Evolutionary conservation across 2,113 vertebrate species (phyloP), one percentile per base, ranked within the genome.

Genomic region (Hyperopisus bebe): DNA sequence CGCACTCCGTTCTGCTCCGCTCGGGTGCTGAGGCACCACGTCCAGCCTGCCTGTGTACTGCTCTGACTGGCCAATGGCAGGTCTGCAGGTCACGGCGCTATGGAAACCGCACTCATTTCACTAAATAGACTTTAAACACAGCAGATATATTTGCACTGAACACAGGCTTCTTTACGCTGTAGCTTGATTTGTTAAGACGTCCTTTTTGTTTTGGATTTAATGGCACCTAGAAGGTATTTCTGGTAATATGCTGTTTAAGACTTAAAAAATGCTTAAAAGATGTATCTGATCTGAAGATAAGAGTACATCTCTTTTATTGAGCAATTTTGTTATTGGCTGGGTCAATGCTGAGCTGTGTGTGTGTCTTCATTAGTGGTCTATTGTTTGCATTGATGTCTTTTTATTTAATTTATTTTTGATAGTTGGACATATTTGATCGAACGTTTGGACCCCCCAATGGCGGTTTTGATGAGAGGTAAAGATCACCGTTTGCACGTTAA

Each of bases 401-500:
- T 21, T 51, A n/a, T 83, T 27, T 39, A 83, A n/a, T 88, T 21
- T 85, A 21, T 88, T 88, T 92, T 88, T 87, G 53, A 96, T 94
- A 96, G 86, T 93, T 96, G 0, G 98, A 98, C 92, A 94, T 98
- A 90, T 99, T 99, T 87, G 97, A 99, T 89, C 97, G 98, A 94
- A 94, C 98, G 0, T 99, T 99, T 0, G 97, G 98, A 31, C 97
- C 98, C 0, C 96, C 96, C 5, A 96, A 97, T 90, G 98, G 98
- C 0, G 97, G 97, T 87, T 96, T 97, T 15, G 58, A 98, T 2
- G 97, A 99, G 92, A 97, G 98, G 98, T 98, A 94, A 77, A 86
- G 42, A 53, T 0, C 2, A 51, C 46, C 4, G 0, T 0, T 35
- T 31, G 0, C 24, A 74, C 58, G 19, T 39, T 80, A 80, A 19